A percentile compares a stretch with the other conserved stretches of the same genome.
These are phyloP conservation scores for Motacilla tschutschensis DNA, from an alignment of 2,113 vertebrate species.

Conservation along the genomic window DNA sequence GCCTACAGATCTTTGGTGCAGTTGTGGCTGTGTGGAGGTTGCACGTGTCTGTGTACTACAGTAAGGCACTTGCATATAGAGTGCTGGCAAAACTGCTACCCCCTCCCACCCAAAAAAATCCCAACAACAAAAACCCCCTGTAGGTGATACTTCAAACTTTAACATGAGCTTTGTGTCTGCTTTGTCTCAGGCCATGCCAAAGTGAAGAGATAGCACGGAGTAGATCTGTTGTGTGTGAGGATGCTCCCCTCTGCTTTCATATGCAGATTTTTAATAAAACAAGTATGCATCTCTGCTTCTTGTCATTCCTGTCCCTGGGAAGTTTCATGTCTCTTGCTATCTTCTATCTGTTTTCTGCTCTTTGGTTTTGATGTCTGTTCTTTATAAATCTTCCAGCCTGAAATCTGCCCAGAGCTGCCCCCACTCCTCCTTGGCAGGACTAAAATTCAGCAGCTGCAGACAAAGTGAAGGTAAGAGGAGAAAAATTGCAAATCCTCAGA, in stretches of 20 bases:
- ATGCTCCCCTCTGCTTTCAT: constrained; percentile 7
- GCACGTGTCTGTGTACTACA: background rate
- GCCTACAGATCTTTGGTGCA: background rate
- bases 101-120: background rate
- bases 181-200: background rate
- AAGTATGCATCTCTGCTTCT: constrained; percentile 30
- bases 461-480: background rate
- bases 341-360: background rate
- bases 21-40: background rate
- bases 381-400: constrained; percentile 10
- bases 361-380: constrained; percentile 36
- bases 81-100: background rate
- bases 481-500: background rate
- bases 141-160: background rate
- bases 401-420: background rate
- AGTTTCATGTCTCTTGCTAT: background rate
- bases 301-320: background rate
- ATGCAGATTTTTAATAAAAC: constrained; percentile 23
- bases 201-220: background rate
- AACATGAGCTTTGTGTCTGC: background rate
- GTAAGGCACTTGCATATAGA: background rate
- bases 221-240: background rate
- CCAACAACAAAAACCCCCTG: background rate
- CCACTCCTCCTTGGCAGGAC: background rate
- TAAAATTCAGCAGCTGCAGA: background rate